Conservation (phyloP, 2,113 vertebrate genomes). For the Syrmaticus mikado region DNA sequence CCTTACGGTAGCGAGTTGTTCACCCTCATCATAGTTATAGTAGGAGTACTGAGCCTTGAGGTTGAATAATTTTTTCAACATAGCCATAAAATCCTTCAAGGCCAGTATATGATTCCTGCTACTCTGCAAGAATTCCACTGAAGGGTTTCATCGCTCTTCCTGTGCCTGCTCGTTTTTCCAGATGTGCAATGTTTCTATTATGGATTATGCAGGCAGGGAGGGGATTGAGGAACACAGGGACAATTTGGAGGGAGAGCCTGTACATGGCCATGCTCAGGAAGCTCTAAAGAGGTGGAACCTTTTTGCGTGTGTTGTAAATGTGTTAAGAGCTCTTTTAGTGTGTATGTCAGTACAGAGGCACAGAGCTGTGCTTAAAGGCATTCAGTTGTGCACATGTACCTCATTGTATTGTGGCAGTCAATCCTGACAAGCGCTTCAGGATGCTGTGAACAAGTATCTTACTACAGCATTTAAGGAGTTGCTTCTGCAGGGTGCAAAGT, state of each 20-base stretch:
- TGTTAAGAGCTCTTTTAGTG: background rate
- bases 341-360: background rate
- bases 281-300: background rate
- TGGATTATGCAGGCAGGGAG: background rate
- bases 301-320: background rate
- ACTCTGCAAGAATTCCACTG: background rate
- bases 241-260: background rate
- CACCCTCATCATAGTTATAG: background rate
- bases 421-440: background rate
- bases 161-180: background rate
- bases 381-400: background rate
- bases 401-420: background rate
- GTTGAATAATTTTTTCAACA: background rate
- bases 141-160: background rate
- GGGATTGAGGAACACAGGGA: background rate
- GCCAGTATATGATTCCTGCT: background rate
- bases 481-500: background rate
- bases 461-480: background rate
- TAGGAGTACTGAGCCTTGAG: background rate
- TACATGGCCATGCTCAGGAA: background rate
- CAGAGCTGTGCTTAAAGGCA: background rate
- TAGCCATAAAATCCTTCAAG: background rate
- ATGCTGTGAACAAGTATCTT: background rate
- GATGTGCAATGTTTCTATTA: background rate
- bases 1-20: background rate